Base-by-base conservation (phyloP, 2,113 vertebrate species). In the Castor canadensis region DNA sequence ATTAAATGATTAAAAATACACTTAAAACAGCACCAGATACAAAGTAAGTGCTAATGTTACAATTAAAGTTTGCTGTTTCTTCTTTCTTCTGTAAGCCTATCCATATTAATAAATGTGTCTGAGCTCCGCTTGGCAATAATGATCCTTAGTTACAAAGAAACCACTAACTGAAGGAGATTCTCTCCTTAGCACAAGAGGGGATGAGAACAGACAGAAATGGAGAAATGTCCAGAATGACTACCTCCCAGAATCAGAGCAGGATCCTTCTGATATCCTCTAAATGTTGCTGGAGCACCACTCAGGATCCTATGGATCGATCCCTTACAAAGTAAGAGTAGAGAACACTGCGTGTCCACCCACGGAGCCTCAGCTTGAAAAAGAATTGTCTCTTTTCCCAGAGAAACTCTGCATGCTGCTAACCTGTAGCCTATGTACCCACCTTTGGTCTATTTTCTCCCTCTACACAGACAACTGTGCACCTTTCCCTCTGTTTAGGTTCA, bases 131-230 rank as follows among this genome's bases (percentile, higher is more conserved):
- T 11, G 26, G 75, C n/a, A 87, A 82, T 47, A 16, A 66, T 89
- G 95, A 83, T 77, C 17, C 47, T 87, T 49, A 58, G 71, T 93
- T 49, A 83, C 60, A 95, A 19, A 87, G 43, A 75, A 96, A 38
- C 26, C 17, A 16, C n/a, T 90, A 28, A 56, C 4, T 35, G n/a
- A 72, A 71, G 43, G n/a, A 95, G 45, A 76, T 12, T 38, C 43
- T 75, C 26, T 47, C 47, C 26, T 66, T 77, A 64, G n/a, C n/a
- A n/a, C n/a, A n/a, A n/a, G n/a, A n/a, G n/a, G n/a, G n/a, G n/a
- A n/a, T n/a, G 17, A 40, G 30, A 88, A 43, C 13, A 30, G 9
- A 49, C 9, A 26, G 49, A 93, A 87, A 32, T 9, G 43, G 24
- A 30, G 60, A 89, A 43, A 72, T 19, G 17, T 40, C 64, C 15